Evolutionary conservation across 30 jellyfish, hydroid and myxozoan genomes (phyloP), one percentile per base, ranked within the genome.

Genomic region (Aurelia coerulea): DNA sequence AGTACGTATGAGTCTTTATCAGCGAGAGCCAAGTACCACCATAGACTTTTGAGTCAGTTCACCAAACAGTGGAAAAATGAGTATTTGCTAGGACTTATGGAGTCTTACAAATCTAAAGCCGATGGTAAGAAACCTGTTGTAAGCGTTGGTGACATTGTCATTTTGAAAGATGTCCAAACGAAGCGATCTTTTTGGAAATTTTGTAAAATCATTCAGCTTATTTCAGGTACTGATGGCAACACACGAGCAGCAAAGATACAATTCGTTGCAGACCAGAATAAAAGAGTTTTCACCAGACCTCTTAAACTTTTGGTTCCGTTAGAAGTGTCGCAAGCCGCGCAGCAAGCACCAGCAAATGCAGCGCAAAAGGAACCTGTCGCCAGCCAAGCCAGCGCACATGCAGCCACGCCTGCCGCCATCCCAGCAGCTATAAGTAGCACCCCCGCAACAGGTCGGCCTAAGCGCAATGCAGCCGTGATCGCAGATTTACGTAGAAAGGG

Each of bases 51-150:
- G 42, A 35, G 54, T 16, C 79, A 71, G 19, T 71, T 83, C 63
- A 29, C 79, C 4, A 83, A 70, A 69, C 41, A 58, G 65, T 83
- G 92, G 88, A 58, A 56, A 83, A 70, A 70, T 51, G 92, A 83
- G 69, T 83, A 83, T 37, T 4, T 37, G 7, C 51, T 83, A 33
- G 78, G 70, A 1, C 67, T 70, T 17, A 29, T 75, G 65, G 89
- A 78, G 68, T 10, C 87, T 18, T 42, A 42, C 53, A 42, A 5
- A 42, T 42, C 53, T 12, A 4, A 68, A 10, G 84, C 33, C 66
- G 41, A 69, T 37, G 63, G 62, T 19, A 68, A 50, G 49, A 29
- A 81, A 31, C 86, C 73, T 1, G 46, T 42, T 19, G 68, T 65
- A 6, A 10, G 42, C 18, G 73, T 42, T 10, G 72, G 73, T 12